These are phyloP conservation scores for Philereme vetulata DNA, from an alignment of 2,888 invertebrate genomes.

Conservation along the genomic window DNA sequence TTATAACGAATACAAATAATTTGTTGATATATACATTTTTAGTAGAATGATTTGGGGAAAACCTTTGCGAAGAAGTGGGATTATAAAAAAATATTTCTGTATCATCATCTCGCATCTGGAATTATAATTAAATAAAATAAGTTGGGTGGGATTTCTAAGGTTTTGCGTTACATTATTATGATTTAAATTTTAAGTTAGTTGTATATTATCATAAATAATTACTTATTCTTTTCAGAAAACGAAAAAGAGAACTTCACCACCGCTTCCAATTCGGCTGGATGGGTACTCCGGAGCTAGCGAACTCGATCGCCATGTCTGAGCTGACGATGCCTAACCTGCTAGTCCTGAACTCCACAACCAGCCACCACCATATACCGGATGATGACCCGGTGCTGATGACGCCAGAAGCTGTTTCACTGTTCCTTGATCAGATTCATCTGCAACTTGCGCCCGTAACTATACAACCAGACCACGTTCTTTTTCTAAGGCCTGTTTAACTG, in stretches of 20 bases:
- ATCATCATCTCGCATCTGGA: no score
- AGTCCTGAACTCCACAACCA: slow-evolving; percentile 95
- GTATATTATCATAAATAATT: background rate
- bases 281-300: slow-evolving; percentile 94
- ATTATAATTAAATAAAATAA: no score
- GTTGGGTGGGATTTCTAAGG: no score
- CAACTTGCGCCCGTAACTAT: slow-evolving; percentile 89
- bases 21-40: no score
- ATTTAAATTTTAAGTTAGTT: no score
- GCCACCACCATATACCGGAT: slow-evolving; percentile 95
- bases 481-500: no score
- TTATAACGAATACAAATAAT: no score
- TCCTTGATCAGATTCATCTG: slow-evolving; percentile 90
- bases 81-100: no score
- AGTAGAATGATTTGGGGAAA: no score
- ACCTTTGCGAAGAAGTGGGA: no score
- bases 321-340: slow-evolving; percentile 93
- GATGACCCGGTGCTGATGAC: slow-evolving; percentile 92
- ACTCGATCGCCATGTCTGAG: slow-evolving; percentile 95
- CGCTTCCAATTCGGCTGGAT: slow-evolving; percentile 98
- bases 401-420: slow-evolving; percentile 88
- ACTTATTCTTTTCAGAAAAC: slow-evolving; percentile 51
- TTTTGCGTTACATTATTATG: no score
- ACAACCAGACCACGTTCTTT: no score
- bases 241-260: slow-evolving; percentile 90